Conservation (phyloP, 2,113 vertebrate species). For the Meleagris gallopavo region DNA sequence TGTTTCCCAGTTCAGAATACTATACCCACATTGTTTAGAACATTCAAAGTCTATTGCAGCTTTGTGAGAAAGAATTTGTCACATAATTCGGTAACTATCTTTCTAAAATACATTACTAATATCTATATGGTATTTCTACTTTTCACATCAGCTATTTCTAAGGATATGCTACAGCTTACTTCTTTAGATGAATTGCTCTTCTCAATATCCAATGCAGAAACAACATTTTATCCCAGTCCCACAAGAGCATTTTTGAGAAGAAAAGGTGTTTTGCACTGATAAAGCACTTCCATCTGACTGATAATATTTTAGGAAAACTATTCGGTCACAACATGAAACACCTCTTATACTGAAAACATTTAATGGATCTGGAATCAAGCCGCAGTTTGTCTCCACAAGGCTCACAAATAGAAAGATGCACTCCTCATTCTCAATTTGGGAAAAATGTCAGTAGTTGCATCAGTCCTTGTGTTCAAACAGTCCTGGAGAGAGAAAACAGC, state of each 20-base stretch:
- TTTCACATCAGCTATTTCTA: too few relatives aligned
- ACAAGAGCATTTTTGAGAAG: background rate
- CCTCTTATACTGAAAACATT: background rate
- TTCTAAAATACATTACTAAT: too few relatives aligned
- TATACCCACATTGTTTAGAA: too few relatives aligned
- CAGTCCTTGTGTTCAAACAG: background rate
- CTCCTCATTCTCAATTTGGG: background rate
- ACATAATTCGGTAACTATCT: too few relatives aligned
- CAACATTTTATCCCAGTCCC: too few relatives aligned
- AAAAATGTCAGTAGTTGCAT: background rate
- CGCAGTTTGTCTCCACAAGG: background rate
- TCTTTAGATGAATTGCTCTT: too few relatives aligned
- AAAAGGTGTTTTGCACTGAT: fast-evolving
- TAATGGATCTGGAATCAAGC: background rate
- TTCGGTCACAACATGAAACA: background rate
- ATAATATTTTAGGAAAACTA: background rate
- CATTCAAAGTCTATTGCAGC: too few relatives aligned
- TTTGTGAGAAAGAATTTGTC: too few relatives aligned
- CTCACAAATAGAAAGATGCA: background rate
- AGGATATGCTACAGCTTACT: too few relatives aligned
- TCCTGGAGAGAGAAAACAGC: background rate
- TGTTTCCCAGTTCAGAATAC: too few relatives aligned
- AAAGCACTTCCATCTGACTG: background rate
- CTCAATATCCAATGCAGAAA: too few relatives aligned
- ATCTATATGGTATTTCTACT: too few relatives aligned